Evolutionary conservation across 1,140 invertebrate genomes (phyloP).

Genomic region (Augochlora pura): DNA sequence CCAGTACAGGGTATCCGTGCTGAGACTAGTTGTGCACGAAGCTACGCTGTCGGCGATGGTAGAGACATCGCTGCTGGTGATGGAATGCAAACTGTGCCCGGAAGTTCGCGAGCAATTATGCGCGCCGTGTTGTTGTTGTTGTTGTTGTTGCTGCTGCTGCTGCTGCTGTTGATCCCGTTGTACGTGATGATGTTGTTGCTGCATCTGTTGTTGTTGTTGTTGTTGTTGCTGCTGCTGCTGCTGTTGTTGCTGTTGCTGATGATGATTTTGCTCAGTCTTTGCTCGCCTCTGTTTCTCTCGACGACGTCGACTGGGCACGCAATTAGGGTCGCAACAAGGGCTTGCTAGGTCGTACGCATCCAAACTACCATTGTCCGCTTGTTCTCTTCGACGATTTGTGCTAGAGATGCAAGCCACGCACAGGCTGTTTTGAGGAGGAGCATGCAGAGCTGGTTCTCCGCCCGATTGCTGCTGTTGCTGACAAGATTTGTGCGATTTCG

Average conservation of each 20-base stretch:
- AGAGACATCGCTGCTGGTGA: constrained; percentile 87
- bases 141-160: constrained; percentile 26
- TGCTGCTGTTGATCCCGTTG: constrained; percentile 66
- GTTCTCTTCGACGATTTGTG: constrained; percentile 72
- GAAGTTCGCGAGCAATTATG: constrained; percentile 80
- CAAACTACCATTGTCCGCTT: constrained; percentile 86
- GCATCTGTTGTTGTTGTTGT: constrained; percentile 48
- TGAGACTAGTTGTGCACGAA: constrained; percentile 90
- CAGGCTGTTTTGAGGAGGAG: constrained; percentile 81
- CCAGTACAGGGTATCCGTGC: constrained; percentile 92
- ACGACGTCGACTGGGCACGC: constrained; percentile 87
- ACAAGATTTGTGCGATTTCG: constrained; percentile 65
- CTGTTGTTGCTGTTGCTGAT: constrained; percentile 61
- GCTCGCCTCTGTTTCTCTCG: constrained; percentile 77
- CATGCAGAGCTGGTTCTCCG: constrained; percentile 60
- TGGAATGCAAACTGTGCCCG: constrained; percentile 90
- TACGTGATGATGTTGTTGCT: constrained; percentile 62
- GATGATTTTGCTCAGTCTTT: constrained; percentile 69
- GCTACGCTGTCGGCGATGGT: constrained; percentile 83
- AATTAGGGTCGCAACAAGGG: constrained; percentile 91
- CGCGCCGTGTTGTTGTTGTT: constrained; percentile 61
- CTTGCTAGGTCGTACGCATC: constrained; percentile 91
- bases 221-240: constrained; percentile 15
- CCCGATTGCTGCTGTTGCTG: constrained; percentile 68
- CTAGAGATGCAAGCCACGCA: constrained; percentile 88